Base-by-base conservation (phyloP, 2,113 vertebrate species). In the Rissa tridactyla region DNA sequence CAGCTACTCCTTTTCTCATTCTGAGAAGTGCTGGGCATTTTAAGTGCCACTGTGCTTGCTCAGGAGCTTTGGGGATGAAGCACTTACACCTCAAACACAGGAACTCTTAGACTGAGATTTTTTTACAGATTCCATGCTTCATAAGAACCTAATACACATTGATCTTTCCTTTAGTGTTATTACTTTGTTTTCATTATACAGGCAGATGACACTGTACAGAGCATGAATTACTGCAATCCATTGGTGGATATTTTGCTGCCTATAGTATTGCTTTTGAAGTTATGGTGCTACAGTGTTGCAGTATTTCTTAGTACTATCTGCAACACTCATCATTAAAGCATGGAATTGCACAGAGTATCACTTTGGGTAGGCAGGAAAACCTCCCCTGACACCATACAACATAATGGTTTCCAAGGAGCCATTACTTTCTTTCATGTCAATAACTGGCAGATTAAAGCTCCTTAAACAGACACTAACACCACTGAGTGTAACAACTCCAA, bases 401-500 rank as follows among this genome's bases (percentile, higher is more conserved):
- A 89, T 46, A 86, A 92, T 64, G 75, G 78, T 86, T 96, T 96
- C 92, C 49, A 69, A 94, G 80, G 70, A 95, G 49, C 38, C 84
- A 70, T 86, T 90, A 13, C 60, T 60, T 83, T 86, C 71, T 65
- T 68, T 66, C 61, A 47, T 66, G 71, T 84, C 88, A 94, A 80
- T 96, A 95, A 90, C 23, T 81, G 84, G 42, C 76, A 93, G 84
- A 93, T 94, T 88, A 96, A 88, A 80, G 66, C 52, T 93, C 58
- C 72, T 91, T 94, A 86, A 90, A 68, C 19, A 94, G 38, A 36
- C n/a, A 34, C 52, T 54, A 69, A 94, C 21, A 62, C 19, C 75
- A 58, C 71, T 16, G 44, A 87, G n/a, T 95, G 36, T 95, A 93
- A 95, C 46, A 78, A 80, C 36, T 82, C 90, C 82, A 94, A 75